phyloP scores from a whole-genome alignment of 2,113 vertebrate genomes.

The Scomber japonicus region DNA sequence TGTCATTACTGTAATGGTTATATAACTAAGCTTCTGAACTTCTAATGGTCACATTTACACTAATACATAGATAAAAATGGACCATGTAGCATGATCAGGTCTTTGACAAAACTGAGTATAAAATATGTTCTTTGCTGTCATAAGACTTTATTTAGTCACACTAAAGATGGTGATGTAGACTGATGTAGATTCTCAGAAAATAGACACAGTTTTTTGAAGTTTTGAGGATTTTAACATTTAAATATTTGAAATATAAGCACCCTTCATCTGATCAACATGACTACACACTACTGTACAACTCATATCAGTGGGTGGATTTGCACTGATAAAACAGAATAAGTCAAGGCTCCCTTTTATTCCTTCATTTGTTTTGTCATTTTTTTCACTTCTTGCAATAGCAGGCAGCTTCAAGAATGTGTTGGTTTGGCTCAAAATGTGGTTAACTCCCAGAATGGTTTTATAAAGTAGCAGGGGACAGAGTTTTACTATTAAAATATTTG shows the following conservation, averaged over 20 bases:
- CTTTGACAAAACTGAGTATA: neutral
- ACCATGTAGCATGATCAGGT: neutral
- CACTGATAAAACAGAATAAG: constrained; percentile 40
- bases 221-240: neutral
- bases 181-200: too few species aligned
- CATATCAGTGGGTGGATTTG: constrained; percentile 19
- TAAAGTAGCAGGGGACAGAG: constrained; percentile 35
- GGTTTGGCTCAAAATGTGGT: constrained; percentile 60
- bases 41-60: neutral
- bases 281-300: neutral
- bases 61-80: neutral
- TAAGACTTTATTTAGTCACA: neutral
- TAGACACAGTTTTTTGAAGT: neutral
- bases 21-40: constrained; percentile 14
- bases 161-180: neutral
- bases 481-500: constrained; percentile 55
- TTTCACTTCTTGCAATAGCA: constrained; percentile 26
- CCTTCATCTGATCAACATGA: neutral
- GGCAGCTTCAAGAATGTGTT: constrained; percentile 62
- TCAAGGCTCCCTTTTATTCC: constrained; percentile 29
- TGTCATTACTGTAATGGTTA: constrained; percentile 2
- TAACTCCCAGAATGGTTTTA: constrained; percentile 54
- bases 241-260: neutral
- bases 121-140: neutral
- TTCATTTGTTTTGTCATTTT: neutral